These are phyloP conservation scores for Macrobrachium rosenbergii DNA, from an alignment of 1,140 invertebrate species.

Conservation along the genomic window DNA sequence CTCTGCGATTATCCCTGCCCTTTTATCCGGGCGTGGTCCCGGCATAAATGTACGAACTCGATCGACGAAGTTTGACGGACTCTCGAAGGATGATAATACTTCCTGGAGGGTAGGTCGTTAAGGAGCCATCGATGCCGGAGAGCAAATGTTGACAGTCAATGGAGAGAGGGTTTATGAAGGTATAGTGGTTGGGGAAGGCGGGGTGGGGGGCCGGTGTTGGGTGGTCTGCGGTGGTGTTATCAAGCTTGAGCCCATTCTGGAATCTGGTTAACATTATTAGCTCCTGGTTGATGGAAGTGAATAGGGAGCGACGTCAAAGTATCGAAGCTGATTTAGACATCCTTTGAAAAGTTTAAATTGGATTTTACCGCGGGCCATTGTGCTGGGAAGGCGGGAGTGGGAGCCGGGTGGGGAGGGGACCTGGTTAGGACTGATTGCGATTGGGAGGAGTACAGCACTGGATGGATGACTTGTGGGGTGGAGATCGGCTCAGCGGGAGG, in stretches of 20 bases:
- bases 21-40: no score
- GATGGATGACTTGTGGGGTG: not conserved
- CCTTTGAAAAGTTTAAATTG: conserved; percentile 49
- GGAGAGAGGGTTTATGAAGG: no score
- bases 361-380: conserved; percentile 40
- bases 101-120: no score
- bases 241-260: not conserved
- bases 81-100: no score
- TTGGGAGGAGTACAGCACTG: not conserved
- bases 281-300: conserved; percentile 16
- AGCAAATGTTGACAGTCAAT: no score
- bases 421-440: no score
- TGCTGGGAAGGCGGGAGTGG: not conserved
- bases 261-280: conserved; percentile 27
- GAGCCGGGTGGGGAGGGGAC: not conserved
- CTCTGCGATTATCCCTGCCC: no score
- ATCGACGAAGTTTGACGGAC: no score
- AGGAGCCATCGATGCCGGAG: no score
- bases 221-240: not conserved
- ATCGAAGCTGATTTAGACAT: conserved; percentile 41
- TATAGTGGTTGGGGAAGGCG: not conserved
- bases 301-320: conserved; percentile 30
- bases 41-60: no score
- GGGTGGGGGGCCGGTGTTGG: not conserved
- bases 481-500: no score